phyloP scores from a whole-genome alignment of 92 coral and sea anemone genomes.

The Palythoa heliodiscus region DNA sequence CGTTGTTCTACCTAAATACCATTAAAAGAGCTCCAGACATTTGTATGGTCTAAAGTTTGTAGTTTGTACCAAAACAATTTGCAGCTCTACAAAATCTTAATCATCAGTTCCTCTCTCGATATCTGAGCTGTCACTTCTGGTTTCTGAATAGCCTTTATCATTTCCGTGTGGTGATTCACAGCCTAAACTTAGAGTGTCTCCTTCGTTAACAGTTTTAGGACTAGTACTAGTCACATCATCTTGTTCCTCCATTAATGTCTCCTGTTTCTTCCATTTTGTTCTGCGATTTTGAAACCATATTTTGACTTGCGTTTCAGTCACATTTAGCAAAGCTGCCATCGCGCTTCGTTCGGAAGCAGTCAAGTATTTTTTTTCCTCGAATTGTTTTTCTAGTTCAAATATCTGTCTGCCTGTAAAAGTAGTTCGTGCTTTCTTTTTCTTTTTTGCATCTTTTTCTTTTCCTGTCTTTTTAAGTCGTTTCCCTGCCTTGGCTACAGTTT shows the following conservation, averaged over 20 bases:
- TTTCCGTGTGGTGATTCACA: conserved; percentile 49
- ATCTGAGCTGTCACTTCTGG: conserved; percentile 46
- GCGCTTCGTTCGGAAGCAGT: conserved; percentile 94
- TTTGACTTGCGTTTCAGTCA: conserved; percentile 98
- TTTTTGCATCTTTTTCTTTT: conserved; percentile 70
- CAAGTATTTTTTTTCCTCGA: conserved; percentile 95
- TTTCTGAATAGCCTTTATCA: conserved; percentile 53
- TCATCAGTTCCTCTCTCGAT: conserved; percentile 33
- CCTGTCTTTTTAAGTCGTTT: conserved; percentile 64
- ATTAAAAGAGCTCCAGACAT: conserved; percentile 24
- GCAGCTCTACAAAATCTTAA: conserved; percentile 14
- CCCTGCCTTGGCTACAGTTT: conserved; percentile 46
- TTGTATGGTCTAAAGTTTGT: conserved; percentile 42
- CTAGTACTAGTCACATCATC: conserved; percentile 51
- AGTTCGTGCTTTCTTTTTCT: conserved; percentile 98
- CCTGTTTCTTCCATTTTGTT: conserved; percentile 97
- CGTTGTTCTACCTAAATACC: conserved; percentile 46
- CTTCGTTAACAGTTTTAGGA: conserved; percentile 55
- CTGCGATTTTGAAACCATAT: conserved; percentile 99
- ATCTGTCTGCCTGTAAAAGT: conserved; percentile 99
- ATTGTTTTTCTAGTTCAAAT: conserved; percentile 97
- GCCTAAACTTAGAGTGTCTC: conserved; percentile 34
- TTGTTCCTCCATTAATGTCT: conserved; percentile 68
- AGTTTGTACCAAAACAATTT: conserved; percentile 49
- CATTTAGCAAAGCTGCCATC: conserved; percentile 90